Evolutionary conservation across 2,797 vertebrate genomes (phyloP).

Genomic region (Acrossocheilus fasciatus): DNA sequence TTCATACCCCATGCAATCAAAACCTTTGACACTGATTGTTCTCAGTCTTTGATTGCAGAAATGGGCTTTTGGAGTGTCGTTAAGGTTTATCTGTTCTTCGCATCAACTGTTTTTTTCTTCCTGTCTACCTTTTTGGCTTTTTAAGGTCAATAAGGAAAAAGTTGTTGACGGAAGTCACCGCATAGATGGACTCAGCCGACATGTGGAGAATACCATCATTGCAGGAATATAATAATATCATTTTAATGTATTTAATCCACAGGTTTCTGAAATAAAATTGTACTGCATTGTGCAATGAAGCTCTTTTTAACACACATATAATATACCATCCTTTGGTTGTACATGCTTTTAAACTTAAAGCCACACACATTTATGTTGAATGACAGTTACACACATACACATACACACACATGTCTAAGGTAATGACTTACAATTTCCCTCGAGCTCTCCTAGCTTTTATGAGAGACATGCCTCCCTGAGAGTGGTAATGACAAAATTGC

Average conservation of each 20-base stretch:
- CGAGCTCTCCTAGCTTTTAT: slow-evolving; percentile 4
- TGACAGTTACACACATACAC: background rate
- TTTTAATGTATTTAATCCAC: background rate
- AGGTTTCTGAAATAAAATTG: background rate
- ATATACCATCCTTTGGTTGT: background rate
- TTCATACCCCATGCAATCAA: slow-evolving; percentile 7
- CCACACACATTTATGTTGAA: slow-evolving; percentile 11
- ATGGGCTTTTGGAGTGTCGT: slow-evolving; percentile 29
- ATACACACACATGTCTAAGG: slow-evolving; percentile 1
- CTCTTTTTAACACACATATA: background rate
- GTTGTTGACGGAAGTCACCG: background rate
- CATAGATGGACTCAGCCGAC: background rate
- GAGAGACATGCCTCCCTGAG: slow-evolving; percentile 15
- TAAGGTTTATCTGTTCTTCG: slow-evolving; percentile 6
- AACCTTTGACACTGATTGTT: slow-evolving; percentile 29
- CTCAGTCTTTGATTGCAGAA: slow-evolving; percentile 38
- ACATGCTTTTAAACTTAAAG: slow-evolving; percentile 3
- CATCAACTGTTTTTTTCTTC: background rate
- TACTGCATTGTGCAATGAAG: background rate
- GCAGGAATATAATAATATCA: background rate
- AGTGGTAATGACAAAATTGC: slow-evolving; percentile 30
- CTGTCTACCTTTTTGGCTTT: background rate
- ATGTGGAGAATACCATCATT: background rate
- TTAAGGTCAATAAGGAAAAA: slow-evolving; percentile 8
- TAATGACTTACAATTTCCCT: slow-evolving; percentile 17